Conservation (phyloP, 2,888 invertebrate genomes). For the Orthonychiurus folsomi region DNA sequence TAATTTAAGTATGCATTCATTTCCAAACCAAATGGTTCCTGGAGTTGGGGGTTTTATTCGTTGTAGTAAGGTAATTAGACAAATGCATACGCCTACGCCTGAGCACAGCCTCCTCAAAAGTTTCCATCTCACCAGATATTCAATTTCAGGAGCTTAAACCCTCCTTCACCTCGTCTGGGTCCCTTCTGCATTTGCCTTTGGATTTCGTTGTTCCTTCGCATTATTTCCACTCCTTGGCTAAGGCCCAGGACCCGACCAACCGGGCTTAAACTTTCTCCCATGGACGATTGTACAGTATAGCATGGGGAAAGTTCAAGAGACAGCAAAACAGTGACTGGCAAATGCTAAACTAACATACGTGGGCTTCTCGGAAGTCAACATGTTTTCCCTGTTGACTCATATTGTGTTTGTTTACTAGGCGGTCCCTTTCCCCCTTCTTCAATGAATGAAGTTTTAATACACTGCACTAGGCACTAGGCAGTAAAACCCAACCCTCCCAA, state of each 20-base stretch:
- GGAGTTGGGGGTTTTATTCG: neutral
- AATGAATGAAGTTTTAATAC: no score
- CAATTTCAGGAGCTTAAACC: neutral
- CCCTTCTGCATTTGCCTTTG: neutral
- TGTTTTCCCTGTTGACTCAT: no score
- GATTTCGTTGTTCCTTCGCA: neutral
- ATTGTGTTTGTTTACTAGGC: neutral
- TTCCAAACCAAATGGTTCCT: neutral
- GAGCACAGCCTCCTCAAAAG: neutral
- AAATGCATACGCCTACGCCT: neutral
- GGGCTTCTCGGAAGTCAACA: no score
- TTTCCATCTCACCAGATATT: neutral
- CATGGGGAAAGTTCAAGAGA: neutral
- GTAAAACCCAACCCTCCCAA: no score
- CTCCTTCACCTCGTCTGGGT: neutral
- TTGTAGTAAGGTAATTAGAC: conserved; percentile 1
- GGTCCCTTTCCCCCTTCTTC: neutral
- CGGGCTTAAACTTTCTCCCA: neutral
- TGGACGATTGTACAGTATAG: no score
- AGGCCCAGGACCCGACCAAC: no score
- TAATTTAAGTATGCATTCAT: neutral
- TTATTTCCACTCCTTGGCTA: neutral
- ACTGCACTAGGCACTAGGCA: no score
- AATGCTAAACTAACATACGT: neutral
- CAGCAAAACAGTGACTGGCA: neutral